A percentile compares a stretch with the other conserved stretches of the same genome.
phyloP scores from a whole-genome alignment of 2,113 vertebrate genomes.

The Helogale parvula region DNA sequence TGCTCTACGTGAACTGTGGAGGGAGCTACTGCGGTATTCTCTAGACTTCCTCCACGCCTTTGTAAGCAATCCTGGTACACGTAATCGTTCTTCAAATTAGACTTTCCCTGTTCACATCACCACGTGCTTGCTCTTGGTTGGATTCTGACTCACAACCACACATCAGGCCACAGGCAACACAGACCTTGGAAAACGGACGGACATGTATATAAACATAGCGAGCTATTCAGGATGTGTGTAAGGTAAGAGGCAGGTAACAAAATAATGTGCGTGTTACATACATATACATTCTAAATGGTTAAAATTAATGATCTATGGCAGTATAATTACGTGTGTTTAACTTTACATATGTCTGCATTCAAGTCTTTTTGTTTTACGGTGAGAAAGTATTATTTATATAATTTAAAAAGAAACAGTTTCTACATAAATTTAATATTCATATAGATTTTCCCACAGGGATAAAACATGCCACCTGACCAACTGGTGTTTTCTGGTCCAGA shows the following conservation, averaged over 20 bases:
- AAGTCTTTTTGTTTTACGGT: neutral
- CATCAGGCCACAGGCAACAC: neutral
- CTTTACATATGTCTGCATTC: neutral
- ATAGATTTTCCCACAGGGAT: neutral
- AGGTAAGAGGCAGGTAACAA: neutral
- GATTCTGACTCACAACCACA: neutral
- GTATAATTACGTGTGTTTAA: neutral
- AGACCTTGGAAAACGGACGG: neutral
- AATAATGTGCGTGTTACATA: neutral
- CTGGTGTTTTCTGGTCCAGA: neutral
- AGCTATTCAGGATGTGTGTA: neutral
- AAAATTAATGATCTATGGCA: neutral
- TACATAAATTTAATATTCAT: neutral
- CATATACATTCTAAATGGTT: neutral
- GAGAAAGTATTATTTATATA: conserved; percentile 24
- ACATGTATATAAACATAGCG: neutral
- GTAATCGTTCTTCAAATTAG: neutral
- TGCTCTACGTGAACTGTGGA: neutral
- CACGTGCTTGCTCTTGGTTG: neutral
- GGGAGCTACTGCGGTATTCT: neutral
- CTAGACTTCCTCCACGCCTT: neutral
- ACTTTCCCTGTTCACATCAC: neutral
- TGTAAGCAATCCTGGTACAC: neutral
- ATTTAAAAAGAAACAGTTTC: neutral
- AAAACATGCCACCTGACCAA: neutral